phyloP scores from a whole-genome alignment of 2,888 invertebrate species.

The Temnothorax rugatulus region DNA sequence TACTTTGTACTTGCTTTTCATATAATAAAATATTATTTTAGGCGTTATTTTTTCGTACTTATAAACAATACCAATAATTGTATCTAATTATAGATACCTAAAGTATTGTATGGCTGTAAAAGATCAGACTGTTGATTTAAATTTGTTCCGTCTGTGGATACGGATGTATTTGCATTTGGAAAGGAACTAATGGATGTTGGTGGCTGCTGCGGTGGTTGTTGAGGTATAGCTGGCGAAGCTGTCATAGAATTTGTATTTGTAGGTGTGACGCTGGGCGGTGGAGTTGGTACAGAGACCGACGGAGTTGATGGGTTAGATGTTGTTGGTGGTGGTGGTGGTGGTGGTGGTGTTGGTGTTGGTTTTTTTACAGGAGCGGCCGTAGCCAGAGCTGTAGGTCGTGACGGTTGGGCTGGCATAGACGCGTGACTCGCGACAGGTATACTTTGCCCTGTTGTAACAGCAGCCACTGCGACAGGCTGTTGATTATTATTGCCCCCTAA shows the following conservation, averaged over 20 bases:
- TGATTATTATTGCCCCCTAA: conserved; percentile 86
- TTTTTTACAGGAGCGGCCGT: conserved; percentile 85
- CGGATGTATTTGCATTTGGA: conserved; percentile 80
- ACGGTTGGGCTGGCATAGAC: conserved; percentile 84
- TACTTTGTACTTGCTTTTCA: conserved; percentile 16
- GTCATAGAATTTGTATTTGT: conserved; percentile 81
- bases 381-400: conserved; percentile 83
- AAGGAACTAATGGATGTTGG: conserved; percentile 82
- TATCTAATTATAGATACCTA: conserved; percentile 77
- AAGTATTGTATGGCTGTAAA: conserved; percentile 83
- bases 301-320: conserved; percentile 82
- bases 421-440: conserved; percentile 85
- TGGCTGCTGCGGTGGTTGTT: conserved; percentile 76
- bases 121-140: conserved; percentile 82
- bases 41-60: neutral
- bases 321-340: conserved; percentile 64
- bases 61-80: conserved; percentile 20
- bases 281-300: conserved; percentile 82
- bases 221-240: conserved; percentile 82
- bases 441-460: conserved; percentile 85
- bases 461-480: conserved; percentile 87
- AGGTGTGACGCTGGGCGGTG: conserved; percentile 83
- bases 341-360: conserved; percentile 76
- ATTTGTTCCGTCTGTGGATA: conserved; percentile 77
- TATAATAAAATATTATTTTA: neutral